Base-by-base conservation (phyloP, 2,888 invertebrate species). In the Aspidapion aeneum region DNA sequence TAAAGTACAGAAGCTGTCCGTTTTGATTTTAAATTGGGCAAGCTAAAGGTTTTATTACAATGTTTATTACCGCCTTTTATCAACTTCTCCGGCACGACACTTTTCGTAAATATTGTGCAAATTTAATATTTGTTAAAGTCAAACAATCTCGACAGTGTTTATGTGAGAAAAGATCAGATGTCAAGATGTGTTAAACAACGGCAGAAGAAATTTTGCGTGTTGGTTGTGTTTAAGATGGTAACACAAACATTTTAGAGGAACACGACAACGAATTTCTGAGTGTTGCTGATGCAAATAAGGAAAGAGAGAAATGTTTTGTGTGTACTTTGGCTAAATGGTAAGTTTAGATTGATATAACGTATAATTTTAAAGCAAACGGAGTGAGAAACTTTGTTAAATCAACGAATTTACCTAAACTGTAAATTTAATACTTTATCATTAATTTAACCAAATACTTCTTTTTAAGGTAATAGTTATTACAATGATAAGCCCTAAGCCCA, bases 61-160 rank as follows among this genome's bases (percentile, higher is more conserved):
- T n/a, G n/a, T n/a, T n/a, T n/a, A n/a, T n/a, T n/a, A n/a, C n/a
- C n/a, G n/a, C n/a, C n/a, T n/a, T n/a, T n/a, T n/a, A n/a, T n/a
- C n/a, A n/a, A 35, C 35, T 7, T 35, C 35, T 35, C 35, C 35
- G 3, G 35, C 12, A 35, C 3, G 35, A 35, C 35, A 35, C 3
- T 35, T 12, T 35, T n/a, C n/a, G 12, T 35, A 35, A 35, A 35
- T 35, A 35, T 35, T 35, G 3, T 35, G 35, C 35, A 35, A 35
- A 35, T 35, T 35, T 35, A 35, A 71, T 71, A 68, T 70, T 65
- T 70, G 66, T 66, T 61, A 59, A 62, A 64, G 62, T 65, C 49
- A 58, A 70, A 68, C 62, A 63, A 62, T 58, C 60, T 70, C 63
- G 69, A 68, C 66, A 67, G 69, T 70, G 12, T 35, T 35, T 35